Evolutionary conservation across 2,888 invertebrate species (phyloP).

Genomic region (Heptascelio sp.): DNA sequence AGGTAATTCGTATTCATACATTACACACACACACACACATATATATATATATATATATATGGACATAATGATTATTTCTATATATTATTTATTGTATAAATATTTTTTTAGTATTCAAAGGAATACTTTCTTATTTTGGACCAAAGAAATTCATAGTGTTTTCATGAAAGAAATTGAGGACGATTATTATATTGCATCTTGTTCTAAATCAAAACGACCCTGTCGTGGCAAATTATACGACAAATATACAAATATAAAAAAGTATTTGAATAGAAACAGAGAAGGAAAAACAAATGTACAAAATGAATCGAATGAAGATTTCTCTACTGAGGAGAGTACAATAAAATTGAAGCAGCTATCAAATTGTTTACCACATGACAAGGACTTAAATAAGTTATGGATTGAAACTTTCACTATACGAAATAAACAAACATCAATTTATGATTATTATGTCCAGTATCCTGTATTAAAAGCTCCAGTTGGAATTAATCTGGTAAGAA

Average conservation of each 20-base stretch:
- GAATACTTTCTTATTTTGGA: neutral
- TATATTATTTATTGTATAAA: too few relatives aligned
- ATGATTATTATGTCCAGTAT: conserved; percentile 17
- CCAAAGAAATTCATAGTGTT: neutral
- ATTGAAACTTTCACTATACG: conserved; percentile 7
- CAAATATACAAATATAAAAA: conserved; percentile 21
- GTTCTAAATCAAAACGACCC: neutral
- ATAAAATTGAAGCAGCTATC: neutral
- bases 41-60: too few relatives aligned
- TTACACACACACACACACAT: too few relatives aligned
- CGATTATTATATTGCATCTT: conserved; percentile 5
- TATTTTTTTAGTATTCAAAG: neutral
- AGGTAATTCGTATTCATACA: neutral
- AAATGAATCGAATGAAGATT: neutral
- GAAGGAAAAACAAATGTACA: neutral
- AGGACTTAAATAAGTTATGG: conserved; percentile 8
- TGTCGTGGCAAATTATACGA: conserved; percentile 23
- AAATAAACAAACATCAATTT: neutral
- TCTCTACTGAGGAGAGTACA: neutral
- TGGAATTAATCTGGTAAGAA: conserved; percentile 25
- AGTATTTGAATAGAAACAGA: neutral
- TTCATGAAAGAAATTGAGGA: neutral
- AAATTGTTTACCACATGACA: neutral
- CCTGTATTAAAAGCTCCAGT: conserved; percentile 16
- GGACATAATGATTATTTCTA: too few relatives aligned